Evolutionary conservation across 2,113 vertebrate species (phyloP).

Genomic region (Spilogale gracilis): DNA sequence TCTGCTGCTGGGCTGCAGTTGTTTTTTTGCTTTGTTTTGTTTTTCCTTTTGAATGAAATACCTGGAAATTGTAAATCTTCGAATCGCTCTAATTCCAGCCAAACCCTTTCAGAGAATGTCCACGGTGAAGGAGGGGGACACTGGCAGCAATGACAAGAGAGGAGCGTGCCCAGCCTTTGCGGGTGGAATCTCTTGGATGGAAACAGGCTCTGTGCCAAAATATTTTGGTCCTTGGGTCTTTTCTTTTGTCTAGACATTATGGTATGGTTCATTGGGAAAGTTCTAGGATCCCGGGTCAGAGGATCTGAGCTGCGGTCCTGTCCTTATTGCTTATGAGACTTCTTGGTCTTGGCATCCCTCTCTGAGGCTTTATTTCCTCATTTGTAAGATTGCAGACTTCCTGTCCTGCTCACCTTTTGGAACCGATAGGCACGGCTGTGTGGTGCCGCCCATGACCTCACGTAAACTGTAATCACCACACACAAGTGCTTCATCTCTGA

Average conservation of each 20-base stretch:
- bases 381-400: slow-evolving; percentile 26
- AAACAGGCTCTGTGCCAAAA: background rate
- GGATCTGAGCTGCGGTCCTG: background rate
- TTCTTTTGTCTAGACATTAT: background rate
- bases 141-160: background rate
- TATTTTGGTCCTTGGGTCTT: background rate
- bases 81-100: slow-evolving; percentile 48
- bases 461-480: slow-evolving; percentile 4
- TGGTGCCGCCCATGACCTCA: background rate
- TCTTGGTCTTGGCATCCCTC: slow-evolving; percentile 24
- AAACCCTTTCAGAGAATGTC: slow-evolving; percentile 23
- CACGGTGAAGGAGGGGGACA: background rate
- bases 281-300: background rate
- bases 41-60: slow-evolving; percentile 64
- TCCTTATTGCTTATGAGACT: slow-evolving; percentile 25
- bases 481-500: background rate
- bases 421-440: background rate
- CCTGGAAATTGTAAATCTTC: slow-evolving; percentile 65
- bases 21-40: background rate
- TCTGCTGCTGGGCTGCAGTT: slow-evolving; percentile 60
- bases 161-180: background rate
- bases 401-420: background rate
- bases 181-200: background rate
- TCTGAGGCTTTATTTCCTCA: slow-evolving; percentile 42
- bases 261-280: background rate